phyloP scores from a whole-genome alignment of 2,888 invertebrate species.

The Drosophila cyrtoloma region DNA sequence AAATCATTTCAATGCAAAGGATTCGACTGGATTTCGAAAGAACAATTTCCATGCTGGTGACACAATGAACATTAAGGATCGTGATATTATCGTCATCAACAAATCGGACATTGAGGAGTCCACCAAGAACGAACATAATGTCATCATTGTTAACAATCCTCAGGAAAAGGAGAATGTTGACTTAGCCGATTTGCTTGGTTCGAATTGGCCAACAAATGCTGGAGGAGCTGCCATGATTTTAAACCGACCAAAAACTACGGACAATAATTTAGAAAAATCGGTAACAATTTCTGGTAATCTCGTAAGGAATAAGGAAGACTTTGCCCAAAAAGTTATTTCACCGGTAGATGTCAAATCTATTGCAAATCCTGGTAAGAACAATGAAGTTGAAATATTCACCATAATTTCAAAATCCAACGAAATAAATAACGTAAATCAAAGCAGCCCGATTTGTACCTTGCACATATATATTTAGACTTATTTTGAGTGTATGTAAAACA shows the following conservation, averaged over 20 bases:
- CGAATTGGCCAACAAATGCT: constrained; percentile 83
- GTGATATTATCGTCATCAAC: constrained; percentile 82
- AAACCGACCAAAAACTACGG: constrained; percentile 62
- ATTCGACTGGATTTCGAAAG: constrained; percentile 7
- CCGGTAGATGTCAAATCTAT: constrained; percentile 6
- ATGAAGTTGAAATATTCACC: not conserved
- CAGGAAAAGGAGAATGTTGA: constrained; percentile 77
- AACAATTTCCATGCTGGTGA: constrained; percentile 18
- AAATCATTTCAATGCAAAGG: constrained; percentile 20
- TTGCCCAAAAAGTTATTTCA: constrained; percentile 15
- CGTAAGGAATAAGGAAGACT: constrained; percentile 36
- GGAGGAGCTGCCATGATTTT: constrained; percentile 83
- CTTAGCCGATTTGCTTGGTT: constrained; percentile 81
- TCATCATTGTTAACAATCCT: constrained; percentile 79
- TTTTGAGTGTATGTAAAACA: not conserved
- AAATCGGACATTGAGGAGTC: constrained; percentile 82
- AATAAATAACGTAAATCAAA: not conserved
- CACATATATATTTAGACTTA: not conserved
- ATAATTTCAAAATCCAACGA: not conserved
- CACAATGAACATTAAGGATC: constrained; percentile 71
- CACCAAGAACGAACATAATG: constrained; percentile 74
- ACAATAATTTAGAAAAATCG: constrained; percentile 37
- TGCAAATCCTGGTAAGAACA: constrained; percentile 35
- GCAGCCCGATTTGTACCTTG: not conserved
- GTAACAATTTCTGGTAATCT: not conserved